Evolutionary conservation across 1,140 invertebrate species (phyloP), one percentile per base, ranked within the genome.

Genomic region (Zaprionus kolodkinae): DNA sequence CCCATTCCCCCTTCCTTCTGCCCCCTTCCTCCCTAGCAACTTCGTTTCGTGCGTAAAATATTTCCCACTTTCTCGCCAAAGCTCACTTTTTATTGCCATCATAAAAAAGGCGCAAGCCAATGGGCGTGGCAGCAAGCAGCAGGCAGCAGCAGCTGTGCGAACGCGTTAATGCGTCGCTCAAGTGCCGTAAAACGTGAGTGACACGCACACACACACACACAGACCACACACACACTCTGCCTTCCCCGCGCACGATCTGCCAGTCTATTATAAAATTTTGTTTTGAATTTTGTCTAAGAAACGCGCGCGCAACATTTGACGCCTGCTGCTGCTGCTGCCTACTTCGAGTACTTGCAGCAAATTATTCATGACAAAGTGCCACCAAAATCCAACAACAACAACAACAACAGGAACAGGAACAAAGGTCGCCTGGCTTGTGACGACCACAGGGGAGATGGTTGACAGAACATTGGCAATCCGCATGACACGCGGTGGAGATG

Each of bases 101-200:
- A 72, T 85, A 89, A 88, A 88, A 88, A 84, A 88, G 85, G 78
- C 78, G 50, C 70, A 63, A 70, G 72, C 36, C 38, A 43, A 38
- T 66, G 71, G 81, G 72, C 78, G 81, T 75, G 66, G 84, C 78
- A 30, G 27, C 3, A 3, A 30, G 27, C 27, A 87, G 68, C 79
- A 77, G 75, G 75, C 72, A 79, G 75, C 67, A 84, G 64, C 84
- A 89, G 81, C 84, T 88, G 85, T 88, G 85, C 81, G 78, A 66
- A 72, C 85, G 85, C 85, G 85, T 88, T 88, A 88, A 88, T 88
- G 85, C 85, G 85, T 88, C 81, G 85, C 78, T 88, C 88, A 88
- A 88, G 85, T 88, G 85, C 85, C 81, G 81, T 89, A 88, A 88
- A 89, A 89, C 71, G 85, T 80, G 85, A 85, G 83, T 68, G 74